phyloP scores from a whole-genome alignment of 2,888 invertebrate species.

The Volucella zonaria region DNA sequence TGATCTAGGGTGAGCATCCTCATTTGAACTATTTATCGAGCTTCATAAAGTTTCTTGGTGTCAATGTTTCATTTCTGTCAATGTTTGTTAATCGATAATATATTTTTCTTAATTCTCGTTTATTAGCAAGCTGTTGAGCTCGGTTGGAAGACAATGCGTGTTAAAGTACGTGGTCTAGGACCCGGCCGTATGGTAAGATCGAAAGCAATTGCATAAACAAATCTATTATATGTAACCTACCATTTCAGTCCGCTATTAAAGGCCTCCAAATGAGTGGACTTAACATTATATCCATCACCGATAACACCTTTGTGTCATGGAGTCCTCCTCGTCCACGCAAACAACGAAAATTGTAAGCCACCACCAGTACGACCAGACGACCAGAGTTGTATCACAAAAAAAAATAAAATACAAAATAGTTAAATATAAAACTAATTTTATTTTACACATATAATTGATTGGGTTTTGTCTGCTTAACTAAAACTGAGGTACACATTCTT shows the following conservation, averaged over 20 bases:
- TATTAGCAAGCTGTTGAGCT: conserved; percentile 87
- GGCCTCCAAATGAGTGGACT: conserved; percentile 96
- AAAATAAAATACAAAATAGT: conserved; percentile 20
- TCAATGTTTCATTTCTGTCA: too few species aligned
- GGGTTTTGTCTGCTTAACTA: conserved; percentile 53
- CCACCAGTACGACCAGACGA: not conserved
- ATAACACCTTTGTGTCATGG: conserved; percentile 92
- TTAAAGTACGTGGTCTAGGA: conserved; percentile 92
- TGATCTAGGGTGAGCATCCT: too few species aligned
- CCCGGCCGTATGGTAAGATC: conserved; percentile 93
- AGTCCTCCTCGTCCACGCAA: conserved; percentile 92
- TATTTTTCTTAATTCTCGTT: not conserved
- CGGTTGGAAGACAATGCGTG: conserved; percentile 90
- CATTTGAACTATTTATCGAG: too few species aligned
- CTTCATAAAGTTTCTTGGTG: too few species aligned
- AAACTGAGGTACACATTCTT: conserved; percentile 57
- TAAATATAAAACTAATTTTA: conserved; percentile 59
- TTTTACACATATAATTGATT: conserved; percentile 45
- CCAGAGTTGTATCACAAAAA: not conserved
- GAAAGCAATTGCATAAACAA: not conserved
- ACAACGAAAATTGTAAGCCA: conserved; percentile 89
- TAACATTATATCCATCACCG: conserved; percentile 95
- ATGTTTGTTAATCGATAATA: not conserved
- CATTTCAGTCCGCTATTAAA: conserved; percentile 93
- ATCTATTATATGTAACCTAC: conserved; percentile 37